Conservation (phyloP, 1,140 invertebrate genomes). For the Drosophila ironensis region DNA sequence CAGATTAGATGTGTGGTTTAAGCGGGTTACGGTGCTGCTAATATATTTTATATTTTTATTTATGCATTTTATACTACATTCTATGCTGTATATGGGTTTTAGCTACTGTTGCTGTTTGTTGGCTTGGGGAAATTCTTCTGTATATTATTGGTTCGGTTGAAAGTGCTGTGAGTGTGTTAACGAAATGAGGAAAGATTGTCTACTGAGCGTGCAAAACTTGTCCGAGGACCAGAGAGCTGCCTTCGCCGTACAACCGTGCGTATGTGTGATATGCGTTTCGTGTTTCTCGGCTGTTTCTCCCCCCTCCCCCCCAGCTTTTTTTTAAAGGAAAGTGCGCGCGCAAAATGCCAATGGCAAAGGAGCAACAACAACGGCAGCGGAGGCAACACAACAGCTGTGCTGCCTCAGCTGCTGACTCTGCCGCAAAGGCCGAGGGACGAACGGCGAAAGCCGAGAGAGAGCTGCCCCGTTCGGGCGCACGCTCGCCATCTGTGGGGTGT, state of each 20-base stretch:
- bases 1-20: not conserved
- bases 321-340: slow-evolving; percentile 66
- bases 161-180: slow-evolving; percentile 71
- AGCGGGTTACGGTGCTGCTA: not conserved
- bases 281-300: slow-evolving; percentile 33
- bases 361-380: slow-evolving; percentile 30
- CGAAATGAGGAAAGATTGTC: slow-evolving; percentile 80
- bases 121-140: slow-evolving; percentile 35
- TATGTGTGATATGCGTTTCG: slow-evolving; percentile 59
- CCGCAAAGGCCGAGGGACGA: slow-evolving; percentile 32
- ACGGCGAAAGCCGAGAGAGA: slow-evolving; percentile 29
- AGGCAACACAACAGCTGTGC: slow-evolving; percentile 68
- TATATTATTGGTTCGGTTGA: slow-evolving; percentile 52
- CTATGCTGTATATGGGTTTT: slow-evolving; percentile 5
- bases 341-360: slow-evolving; percentile 54
- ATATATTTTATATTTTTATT: slow-evolving; percentile 12
- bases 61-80: not conserved
- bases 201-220: slow-evolving; percentile 70
- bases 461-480: slow-evolving; percentile 20
- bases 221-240: slow-evolving; percentile 42
- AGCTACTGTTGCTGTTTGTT: slow-evolving; percentile 43
- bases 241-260: slow-evolving; percentile 49
- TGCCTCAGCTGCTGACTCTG: slow-evolving; percentile 55
- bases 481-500: slow-evolving; percentile 3
- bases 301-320: not conserved